These are phyloP conservation scores for Coptodon bakossiorum DNA, from an alignment of 2,113 vertebrate species.

Conservation along the genomic window DNA sequence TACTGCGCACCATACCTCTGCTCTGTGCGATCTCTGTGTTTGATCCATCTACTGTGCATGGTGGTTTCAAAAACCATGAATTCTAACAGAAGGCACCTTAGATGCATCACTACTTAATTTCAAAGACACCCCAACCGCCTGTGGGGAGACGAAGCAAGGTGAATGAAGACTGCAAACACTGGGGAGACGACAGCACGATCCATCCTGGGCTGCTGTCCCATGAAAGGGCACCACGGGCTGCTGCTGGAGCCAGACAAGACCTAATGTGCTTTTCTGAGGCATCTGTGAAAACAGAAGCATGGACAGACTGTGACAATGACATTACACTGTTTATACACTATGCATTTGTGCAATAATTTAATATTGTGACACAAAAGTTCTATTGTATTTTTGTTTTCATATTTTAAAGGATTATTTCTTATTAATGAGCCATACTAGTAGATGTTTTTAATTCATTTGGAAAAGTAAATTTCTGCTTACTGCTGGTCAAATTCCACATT, in stretches of 20 bases:
- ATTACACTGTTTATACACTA: not conserved
- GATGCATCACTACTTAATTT: slow-evolving; percentile 13
- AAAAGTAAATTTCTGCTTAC: not conserved
- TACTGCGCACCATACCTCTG: not conserved
- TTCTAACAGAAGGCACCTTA: slow-evolving; percentile 2
- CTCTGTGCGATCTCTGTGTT: not conserved
- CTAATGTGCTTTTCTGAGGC: slow-evolving; percentile 1
- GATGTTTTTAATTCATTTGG: not conserved
- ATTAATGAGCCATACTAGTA: not conserved
- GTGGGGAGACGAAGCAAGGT: slow-evolving; percentile 12
- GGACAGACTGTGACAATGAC: not conserved
- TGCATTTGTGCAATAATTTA: not conserved
- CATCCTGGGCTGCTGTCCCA: not conserved
- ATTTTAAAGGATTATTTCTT: not conserved
- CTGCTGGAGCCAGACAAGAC: slow-evolving; percentile 35
- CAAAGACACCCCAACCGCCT: not conserved
- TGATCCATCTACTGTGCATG: not conserved
- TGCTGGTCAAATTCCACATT: not conserved
- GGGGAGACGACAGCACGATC: not conserved
- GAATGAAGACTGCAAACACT: not conserved
- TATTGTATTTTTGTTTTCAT: fast-evolving
- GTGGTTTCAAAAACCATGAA: not conserved
- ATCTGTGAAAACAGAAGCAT: slow-evolving; percentile 5
- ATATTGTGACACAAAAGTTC: not conserved
- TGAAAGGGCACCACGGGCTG: slow-evolving; percentile 6